Evolutionary conservation across 2,797 vertebrate genomes (phyloP).

Genomic region (Acanthurus lineatus): DNA sequence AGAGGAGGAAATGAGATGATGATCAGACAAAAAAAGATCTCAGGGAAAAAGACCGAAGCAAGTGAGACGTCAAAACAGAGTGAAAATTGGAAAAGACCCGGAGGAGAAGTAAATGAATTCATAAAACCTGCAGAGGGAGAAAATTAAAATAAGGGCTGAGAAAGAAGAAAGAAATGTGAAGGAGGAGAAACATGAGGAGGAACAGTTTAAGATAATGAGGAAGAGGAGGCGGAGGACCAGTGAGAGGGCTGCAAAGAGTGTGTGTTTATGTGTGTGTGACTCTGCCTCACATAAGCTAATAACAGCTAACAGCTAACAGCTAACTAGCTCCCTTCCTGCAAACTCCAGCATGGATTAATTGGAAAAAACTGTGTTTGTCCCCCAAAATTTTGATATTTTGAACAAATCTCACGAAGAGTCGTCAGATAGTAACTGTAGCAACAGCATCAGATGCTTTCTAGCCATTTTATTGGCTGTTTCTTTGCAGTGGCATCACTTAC

Average conservation of each 20-base stretch:
- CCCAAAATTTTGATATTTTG: too few species aligned
- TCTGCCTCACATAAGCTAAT: too few species aligned
- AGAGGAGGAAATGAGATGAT: not conserved
- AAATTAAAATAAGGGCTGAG: not conserved
- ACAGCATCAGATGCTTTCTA: too few species aligned
- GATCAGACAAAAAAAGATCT: fast-evolving
- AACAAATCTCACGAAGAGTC: too few species aligned
- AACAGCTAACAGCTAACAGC: too few species aligned
- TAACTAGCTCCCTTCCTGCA: too few species aligned
- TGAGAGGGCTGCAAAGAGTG: not conserved
- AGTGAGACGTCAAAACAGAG: not conserved
- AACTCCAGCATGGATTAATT: too few species aligned
- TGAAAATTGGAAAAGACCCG: not conserved
- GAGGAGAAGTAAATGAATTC: not conserved
- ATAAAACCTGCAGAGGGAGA: not conserved
- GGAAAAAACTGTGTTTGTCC: too few species aligned
- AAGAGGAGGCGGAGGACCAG: not conserved
- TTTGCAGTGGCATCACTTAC: too few species aligned
- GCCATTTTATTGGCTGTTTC: too few species aligned
- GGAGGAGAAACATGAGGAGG: not conserved
- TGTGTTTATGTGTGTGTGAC: not conserved
- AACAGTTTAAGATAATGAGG: not conserved
- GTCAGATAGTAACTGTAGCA: too few species aligned
- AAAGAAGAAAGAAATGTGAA: not conserved
- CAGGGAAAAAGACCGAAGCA: not conserved